These are phyloP conservation scores for Hemicrepidius hirtus DNA, from an alignment of 2,888 invertebrate genomes.

Conservation along the genomic window DNA sequence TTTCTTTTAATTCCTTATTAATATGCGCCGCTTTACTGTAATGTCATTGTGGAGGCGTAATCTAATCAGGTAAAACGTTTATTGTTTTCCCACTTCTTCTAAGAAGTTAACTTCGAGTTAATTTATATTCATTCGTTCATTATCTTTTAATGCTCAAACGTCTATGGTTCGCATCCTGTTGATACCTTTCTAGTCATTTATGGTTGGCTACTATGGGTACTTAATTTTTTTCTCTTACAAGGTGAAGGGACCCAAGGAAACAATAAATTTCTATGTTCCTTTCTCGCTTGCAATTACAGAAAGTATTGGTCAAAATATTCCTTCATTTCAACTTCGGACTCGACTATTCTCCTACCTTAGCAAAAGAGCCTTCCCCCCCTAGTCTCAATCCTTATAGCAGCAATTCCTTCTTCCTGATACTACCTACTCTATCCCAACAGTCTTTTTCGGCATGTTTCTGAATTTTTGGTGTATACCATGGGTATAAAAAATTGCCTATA, in stretches of 20 bases:
- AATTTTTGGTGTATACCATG: too few species aligned
- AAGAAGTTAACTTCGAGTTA: slow-evolving; percentile 26
- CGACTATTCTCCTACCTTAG: too few species aligned
- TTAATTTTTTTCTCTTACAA: background rate
- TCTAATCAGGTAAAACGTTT: slow-evolving; percentile 42
- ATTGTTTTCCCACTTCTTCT: slow-evolving; percentile 47
- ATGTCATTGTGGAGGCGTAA: slow-evolving; percentile 39
- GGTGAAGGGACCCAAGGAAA: background rate
- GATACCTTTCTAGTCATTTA: slow-evolving; percentile 6
- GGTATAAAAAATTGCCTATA: too few species aligned
- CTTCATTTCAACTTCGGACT: too few species aligned
- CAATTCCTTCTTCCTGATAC: too few species aligned
- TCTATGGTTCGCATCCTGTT: slow-evolving; percentile 27
- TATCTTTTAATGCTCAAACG: slow-evolving; percentile 27
- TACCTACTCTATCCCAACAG: too few species aligned
- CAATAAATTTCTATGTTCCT: background rate
- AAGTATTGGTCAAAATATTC: too few species aligned
- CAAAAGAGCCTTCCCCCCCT: too few species aligned
- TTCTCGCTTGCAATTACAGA: too few species aligned
- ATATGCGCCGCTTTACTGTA: slow-evolving; percentile 37
- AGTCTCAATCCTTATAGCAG: too few species aligned
- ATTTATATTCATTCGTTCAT: slow-evolving; percentile 42
- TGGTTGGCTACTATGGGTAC: background rate
- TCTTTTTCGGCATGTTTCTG: too few species aligned
- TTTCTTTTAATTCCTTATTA: slow-evolving; percentile 37